Percentiles rank a stretch among this genome's conserved stretches.
Conservation (phyloP, 2,797 vertebrate species). For the Crypturellus tataupa region DNA sequence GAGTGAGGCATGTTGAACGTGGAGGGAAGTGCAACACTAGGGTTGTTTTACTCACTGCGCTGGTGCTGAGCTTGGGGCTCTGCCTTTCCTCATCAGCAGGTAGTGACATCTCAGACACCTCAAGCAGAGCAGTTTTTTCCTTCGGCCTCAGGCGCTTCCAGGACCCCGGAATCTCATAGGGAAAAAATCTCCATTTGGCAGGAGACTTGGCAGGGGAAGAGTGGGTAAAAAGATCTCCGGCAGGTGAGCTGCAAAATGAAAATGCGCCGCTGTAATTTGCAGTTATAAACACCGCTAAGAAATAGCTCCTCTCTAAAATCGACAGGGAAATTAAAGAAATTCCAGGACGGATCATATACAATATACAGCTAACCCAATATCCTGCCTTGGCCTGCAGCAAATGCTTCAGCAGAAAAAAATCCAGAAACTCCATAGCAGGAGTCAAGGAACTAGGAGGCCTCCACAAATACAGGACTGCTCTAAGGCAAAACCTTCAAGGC, state of each 20-base stretch:
- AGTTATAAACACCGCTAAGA: not conserved
- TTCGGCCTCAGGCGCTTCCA: not conserved
- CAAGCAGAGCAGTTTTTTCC: not conserved
- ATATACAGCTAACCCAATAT: not conserved
- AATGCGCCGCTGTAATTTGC: not conserved
- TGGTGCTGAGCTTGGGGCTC: not conserved
- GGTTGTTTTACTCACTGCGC: not conserved
- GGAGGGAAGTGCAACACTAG: not conserved
- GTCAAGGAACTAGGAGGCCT: not conserved
- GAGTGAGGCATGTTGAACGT: not conserved
- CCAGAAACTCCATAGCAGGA: not conserved
- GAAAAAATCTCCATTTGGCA: not conserved
- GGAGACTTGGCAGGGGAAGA: not conserved
- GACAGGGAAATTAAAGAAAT: not conserved
- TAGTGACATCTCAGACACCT: not conserved
- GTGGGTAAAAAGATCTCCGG: not conserved
- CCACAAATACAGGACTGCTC: not conserved
- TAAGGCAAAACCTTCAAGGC: not conserved
- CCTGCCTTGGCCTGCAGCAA: not conserved
- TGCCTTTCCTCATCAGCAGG: constrained; percentile 19
- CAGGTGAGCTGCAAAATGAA: not conserved
- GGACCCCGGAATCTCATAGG: not conserved
- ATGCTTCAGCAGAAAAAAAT: rapidly evolving
- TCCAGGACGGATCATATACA: not conserved
- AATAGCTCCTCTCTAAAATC: not conserved